Evolutionary conservation across 2,113 vertebrate species (phyloP).

Genomic region (Caretta caretta): DNA sequence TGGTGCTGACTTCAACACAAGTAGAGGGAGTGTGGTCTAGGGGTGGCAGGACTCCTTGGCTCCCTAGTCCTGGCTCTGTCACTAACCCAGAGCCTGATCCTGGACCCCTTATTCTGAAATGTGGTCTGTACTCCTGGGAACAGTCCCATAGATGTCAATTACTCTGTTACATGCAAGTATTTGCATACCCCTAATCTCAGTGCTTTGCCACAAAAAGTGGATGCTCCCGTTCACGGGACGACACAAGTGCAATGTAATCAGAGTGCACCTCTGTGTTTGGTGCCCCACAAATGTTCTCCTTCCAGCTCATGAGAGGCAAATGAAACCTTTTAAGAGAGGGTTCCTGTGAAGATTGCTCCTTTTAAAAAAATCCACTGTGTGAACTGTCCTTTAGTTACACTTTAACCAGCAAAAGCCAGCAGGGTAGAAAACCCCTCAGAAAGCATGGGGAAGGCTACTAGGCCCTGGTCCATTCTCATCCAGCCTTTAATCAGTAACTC

Average conservation of each 20-base stretch:
- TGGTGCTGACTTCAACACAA: not conserved
- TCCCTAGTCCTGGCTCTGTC: not conserved
- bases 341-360: not conserved
- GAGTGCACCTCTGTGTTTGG: not conserved
- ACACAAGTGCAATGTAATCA: not conserved
- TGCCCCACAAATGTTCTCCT: not conserved
- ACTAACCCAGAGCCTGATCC: not conserved
- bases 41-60: not conserved
- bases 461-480: not conserved
- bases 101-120: not conserved
- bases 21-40: not conserved
- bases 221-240: not conserved
- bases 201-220: not conserved
- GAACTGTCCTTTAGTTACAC: not conserved
- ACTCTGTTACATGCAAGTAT: not conserved
- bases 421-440: not conserved
- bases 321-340: not conserved
- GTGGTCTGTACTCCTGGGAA: not conserved
- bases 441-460: not conserved
- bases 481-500: not conserved
- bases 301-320: not conserved
- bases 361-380: not conserved
- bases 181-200: not conserved
- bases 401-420: not conserved
- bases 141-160: not conserved